phyloP scores from a whole-genome alignment of 30 jellyfish, hydroid and myxozoan species.

The Aurelia aurita complex sp. Pacific region DNA sequence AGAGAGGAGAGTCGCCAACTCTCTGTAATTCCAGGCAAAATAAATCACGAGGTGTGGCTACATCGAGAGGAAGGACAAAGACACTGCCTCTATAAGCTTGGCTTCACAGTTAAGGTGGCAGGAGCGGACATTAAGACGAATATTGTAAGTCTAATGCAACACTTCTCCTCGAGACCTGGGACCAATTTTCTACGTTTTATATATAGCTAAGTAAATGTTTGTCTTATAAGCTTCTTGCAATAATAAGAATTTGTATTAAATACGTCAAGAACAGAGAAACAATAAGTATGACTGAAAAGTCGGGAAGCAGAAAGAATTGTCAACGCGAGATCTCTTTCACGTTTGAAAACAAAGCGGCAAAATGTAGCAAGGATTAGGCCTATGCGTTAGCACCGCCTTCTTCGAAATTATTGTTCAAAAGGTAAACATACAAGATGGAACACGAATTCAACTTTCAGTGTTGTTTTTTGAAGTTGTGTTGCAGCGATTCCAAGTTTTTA shows the following conservation, averaged over 20 bases:
- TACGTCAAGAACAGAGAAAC: slow-evolving; percentile 36
- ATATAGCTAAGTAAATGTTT: slow-evolving; percentile 3
- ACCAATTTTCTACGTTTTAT: too few species aligned
- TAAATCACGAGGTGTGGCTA: too few species aligned
- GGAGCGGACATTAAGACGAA: too few species aligned
- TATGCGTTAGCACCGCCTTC: slow-evolving; percentile 1
- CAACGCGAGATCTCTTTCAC: neutral
- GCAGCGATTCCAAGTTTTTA: slow-evolving; percentile 35
- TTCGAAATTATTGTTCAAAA: neutral
- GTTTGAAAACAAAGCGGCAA: slow-evolving; percentile 9
- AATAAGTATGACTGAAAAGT: slow-evolving; percentile 1
- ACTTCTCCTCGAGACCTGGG: too few species aligned
- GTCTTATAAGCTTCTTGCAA: slow-evolving; percentile 13
- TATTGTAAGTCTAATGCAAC: too few species aligned
- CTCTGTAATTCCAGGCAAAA: too few species aligned
- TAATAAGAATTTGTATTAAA: slow-evolving; percentile 14
- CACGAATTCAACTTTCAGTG: neutral
- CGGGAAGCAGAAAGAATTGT: slow-evolving; percentile 31
- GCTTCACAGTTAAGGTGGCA: too few species aligned
- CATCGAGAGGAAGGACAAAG: too few species aligned
- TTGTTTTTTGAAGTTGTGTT: slow-evolving; percentile 30
- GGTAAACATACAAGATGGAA: neutral
- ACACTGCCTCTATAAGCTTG: too few species aligned
- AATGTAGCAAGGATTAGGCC: slow-evolving; percentile 1
- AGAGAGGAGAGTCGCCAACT: too few species aligned